Percentiles rank a stretch among this genome's conserved stretches.
These are phyloP conservation scores for Drosophila arizonae DNA, from an alignment of 1,140 invertebrate species.

Conservation along the genomic window DNA sequence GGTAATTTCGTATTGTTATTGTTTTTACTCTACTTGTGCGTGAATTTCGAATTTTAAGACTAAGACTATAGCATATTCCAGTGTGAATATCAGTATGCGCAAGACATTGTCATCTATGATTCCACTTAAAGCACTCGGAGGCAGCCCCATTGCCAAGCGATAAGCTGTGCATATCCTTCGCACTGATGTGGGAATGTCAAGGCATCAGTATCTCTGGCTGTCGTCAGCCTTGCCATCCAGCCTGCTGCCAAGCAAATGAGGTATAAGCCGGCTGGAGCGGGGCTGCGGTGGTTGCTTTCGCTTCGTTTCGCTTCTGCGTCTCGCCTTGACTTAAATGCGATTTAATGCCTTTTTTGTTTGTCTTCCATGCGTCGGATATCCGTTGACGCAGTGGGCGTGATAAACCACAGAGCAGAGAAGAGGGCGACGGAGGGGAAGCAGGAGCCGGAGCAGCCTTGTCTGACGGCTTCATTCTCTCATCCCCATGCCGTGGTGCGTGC, in stretches of 20 bases:
- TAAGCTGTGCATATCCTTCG: conserved; percentile 57
- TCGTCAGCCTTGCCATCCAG: conserved; percentile 43
- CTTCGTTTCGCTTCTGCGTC: conserved; percentile 24
- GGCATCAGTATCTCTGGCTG: conserved; percentile 20
- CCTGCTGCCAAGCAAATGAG: conserved; percentile 40
- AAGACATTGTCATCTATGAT: conserved; percentile 1
- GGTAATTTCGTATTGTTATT: background rate
- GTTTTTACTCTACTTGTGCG: background rate
- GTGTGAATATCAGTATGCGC: conserved; percentile 1
- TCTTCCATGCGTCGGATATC: conserved; percentile 80
- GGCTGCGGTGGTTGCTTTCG: conserved; percentile 31
- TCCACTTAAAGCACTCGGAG: background rate
- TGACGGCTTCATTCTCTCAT: conserved; percentile 17
- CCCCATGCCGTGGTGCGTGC: conserved; percentile 7
- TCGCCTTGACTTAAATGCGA: conserved; percentile 77
- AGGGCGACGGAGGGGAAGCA: background rate
- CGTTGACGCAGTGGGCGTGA: conserved; percentile 73
- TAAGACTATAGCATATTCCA: background rate
- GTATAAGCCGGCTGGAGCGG: conserved; percentile 34
- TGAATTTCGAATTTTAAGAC: background rate
- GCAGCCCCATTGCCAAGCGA: conserved; percentile 20
- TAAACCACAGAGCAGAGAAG: conserved; percentile 53
- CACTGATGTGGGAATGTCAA: conserved; percentile 38
- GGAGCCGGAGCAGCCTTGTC: conserved; percentile 23
- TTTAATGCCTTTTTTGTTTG: conserved; percentile 82